Base-by-base conservation (phyloP, 2,113 vertebrate species). In the Pelmatolapia mariae region DNA sequence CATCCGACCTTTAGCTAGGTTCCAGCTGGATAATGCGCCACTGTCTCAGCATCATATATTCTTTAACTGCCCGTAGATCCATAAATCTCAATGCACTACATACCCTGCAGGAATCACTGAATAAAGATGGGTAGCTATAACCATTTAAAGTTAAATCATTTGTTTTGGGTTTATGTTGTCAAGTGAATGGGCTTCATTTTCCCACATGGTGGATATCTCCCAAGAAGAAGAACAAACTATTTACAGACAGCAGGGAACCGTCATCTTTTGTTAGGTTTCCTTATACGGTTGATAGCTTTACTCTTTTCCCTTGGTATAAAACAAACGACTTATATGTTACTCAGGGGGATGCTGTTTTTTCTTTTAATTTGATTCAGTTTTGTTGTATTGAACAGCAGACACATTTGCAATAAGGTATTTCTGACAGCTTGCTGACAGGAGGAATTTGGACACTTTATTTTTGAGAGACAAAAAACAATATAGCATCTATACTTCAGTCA, bases 371-470 rank as follows among this genome's bases (percentile, higher is more conserved):
- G 50, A 50, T 50, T 50, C 47, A 50, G 4, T 52, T 31, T 31
- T 31, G 26, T 78, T 52, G 26, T 4, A 31, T 31, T 78, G 16
- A n/a, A 59, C n/a, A 24, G 13, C 66, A 90, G 86, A 93, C 36
- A 85, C 80, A 63, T 93, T 81, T 26, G 24, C 91, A 87, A 90
- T 86, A 40, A 88, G 80, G 29, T 63, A 47, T 91, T 92, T 79
- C 38, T 80, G 89, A 89, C 85, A 90, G 57, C 81, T 81, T 19
- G n/a, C 76, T 76, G 45, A 50, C 36, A n/a, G n/a, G 12, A 57
- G 50, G 33, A 52, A 19, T 80, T 61, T 80, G 40, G 36, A 16
- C 1, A 2, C 31, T 90, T 68, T 78, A 22, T 80, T 89, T 88
- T 66, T 54, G 50, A 43, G 26, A 29, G 24, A 59, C 61, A 57